Evolutionary conservation across 2,888 invertebrate genomes (phyloP).

Genomic region (Dynastes grantii): DNA sequence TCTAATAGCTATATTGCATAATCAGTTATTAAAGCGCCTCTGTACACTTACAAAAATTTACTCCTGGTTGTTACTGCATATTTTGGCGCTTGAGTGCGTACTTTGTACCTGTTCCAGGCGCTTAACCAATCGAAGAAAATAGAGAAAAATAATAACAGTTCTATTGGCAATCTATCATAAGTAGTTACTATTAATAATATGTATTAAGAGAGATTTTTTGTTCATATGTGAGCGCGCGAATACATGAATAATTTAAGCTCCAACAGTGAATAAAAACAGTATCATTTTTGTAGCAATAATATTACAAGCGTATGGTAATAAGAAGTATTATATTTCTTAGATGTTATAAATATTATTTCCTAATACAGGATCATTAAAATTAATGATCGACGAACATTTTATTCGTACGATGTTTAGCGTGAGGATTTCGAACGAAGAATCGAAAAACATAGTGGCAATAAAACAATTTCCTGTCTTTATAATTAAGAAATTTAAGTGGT

Average conservation of each 20-base stretch:
- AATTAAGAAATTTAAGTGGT: conserved; percentile 24
- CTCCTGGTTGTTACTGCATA: too few species aligned
- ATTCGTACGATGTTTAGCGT: not conserved
- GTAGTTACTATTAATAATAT: conserved; percentile 26
- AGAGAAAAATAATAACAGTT: conserved; percentile 27
- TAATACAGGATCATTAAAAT: conserved; percentile 32
- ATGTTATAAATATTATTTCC: conserved; percentile 33
- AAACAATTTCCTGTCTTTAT: conserved; percentile 36
- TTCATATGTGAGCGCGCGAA: conserved; percentile 6
- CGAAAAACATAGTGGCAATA: conserved; percentile 2
- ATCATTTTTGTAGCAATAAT: conserved; percentile 7
- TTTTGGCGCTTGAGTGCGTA: not conserved
- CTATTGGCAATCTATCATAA: conserved; percentile 19
- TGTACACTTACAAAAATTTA: too few species aligned
- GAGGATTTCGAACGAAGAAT: conserved; percentile 18
- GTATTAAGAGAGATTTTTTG: conserved; percentile 15
- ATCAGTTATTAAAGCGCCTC: too few species aligned
- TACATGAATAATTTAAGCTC: conserved; percentile 33
- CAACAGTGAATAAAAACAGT: conserved; percentile 3
- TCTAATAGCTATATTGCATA: too few species aligned
- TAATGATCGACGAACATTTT: conserved; percentile 20
- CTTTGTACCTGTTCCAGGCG: not conserved
- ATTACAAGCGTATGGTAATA: conserved; percentile 11
- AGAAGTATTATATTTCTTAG: conserved; percentile 18
- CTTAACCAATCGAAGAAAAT: conserved; percentile 3